These are phyloP conservation scores for Psilopsiagon aymara DNA, from an alignment of 2,113 vertebrate species.

Conservation along the genomic window DNA sequence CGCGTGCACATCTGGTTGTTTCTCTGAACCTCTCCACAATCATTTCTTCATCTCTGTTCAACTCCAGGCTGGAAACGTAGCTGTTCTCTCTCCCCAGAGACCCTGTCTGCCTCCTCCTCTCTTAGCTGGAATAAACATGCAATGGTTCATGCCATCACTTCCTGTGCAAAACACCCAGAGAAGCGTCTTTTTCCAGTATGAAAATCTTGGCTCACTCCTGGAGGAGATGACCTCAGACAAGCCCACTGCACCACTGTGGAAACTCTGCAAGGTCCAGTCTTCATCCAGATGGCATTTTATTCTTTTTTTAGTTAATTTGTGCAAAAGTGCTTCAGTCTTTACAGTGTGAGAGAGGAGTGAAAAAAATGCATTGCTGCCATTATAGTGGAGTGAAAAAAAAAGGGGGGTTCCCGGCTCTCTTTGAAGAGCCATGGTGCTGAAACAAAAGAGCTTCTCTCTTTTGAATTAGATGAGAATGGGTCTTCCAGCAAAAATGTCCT, in stretches of 20 bases:
- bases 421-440: neutral
- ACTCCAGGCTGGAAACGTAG: neutral
- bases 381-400: neutral
- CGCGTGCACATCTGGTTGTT: neutral
- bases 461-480: neutral
- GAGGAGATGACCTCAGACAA: slow-evolving; percentile 5
- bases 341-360: neutral
- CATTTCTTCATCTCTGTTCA: slow-evolving; percentile 3
- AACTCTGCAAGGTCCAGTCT: slow-evolving; percentile 2
- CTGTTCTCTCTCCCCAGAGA: neutral
- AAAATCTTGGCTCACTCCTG: neutral
- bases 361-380: slow-evolving; percentile 19
- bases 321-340: neutral
- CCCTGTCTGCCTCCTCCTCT: neutral
- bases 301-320: neutral
- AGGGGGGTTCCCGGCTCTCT: neutral
- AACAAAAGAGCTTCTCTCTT: neutral
- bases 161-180: neutral
- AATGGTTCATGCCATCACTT: neutral
- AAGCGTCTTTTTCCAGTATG: neutral
- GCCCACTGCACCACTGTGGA: neutral
- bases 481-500: neutral
- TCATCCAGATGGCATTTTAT: neutral
- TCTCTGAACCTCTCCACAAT: neutral
- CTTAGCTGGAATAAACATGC: neutral